phyloP scores from a whole-genome alignment of 2,113 vertebrate genomes.

The Ivindomyrus marchei region DNA sequence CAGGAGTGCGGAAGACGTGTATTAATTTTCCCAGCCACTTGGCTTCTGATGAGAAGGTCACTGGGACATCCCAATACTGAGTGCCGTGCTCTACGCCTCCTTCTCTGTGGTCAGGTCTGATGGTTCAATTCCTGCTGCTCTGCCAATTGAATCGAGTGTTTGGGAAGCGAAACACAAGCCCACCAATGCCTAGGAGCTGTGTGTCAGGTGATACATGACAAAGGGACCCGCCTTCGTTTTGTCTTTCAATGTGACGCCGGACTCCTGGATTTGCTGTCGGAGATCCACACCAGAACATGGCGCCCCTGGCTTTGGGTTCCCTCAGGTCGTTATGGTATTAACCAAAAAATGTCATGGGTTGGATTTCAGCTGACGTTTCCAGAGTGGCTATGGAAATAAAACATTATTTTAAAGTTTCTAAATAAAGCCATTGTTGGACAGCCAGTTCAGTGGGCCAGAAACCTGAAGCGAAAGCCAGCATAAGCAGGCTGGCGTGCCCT shows the following conservation, averaged over 20 bases:
- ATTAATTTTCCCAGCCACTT: constrained; percentile 30
- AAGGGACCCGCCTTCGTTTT: not conserved
- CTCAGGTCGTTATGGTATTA: constrained; percentile 46
- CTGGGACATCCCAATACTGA: too few relatives aligned
- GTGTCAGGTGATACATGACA: not conserved
- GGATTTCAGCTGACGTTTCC: constrained; percentile 49
- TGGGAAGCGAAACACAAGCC: too few relatives aligned
- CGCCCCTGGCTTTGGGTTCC: constrained; percentile 42
- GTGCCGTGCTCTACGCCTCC: not conserved
- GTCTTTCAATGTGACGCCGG: too few relatives aligned
- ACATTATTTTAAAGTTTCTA: constrained; percentile 33
- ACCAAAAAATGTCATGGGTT: constrained; percentile 47
- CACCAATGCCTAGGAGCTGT: too few relatives aligned
- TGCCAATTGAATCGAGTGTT: not conserved
- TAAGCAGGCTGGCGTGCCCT: not conserved
- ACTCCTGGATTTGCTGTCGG: not conserved
- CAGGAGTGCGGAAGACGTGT: constrained; percentile 30
- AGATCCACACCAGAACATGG: not conserved
- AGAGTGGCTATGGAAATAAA: constrained; percentile 30
- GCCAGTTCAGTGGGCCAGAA: constrained; percentile 49
- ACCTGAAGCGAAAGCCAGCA: constrained; percentile 23
- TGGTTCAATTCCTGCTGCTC: not conserved
- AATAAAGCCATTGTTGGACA: constrained; percentile 31
- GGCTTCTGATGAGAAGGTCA: not conserved
- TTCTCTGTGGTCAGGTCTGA: not conserved